Evolutionary conservation across 2,113 vertebrate genomes (phyloP).

Genomic region (Trematomus loennbergii): DNA sequence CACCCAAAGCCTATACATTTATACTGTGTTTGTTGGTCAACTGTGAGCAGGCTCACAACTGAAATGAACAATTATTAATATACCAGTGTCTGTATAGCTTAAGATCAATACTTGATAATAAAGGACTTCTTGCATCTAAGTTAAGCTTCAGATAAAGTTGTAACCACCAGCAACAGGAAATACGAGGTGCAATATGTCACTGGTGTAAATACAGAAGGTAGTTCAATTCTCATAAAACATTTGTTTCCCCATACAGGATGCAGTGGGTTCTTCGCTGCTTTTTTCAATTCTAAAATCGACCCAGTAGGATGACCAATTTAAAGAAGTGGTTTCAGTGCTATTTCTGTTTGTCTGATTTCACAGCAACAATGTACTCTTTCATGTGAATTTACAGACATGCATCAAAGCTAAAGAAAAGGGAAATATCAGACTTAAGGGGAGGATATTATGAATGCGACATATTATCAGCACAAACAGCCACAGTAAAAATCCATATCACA

Average conservation of each 20-base stretch:
- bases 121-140: conserved; percentile 17
- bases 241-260: conserved; percentile 3
- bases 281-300: conserved; percentile 1
- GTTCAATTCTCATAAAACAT: conserved; percentile 6
- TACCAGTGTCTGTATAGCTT: conserved; percentile 14
- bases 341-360: conserved; percentile 11
- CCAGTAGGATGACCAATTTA: conserved; percentile 6
- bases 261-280: conserved; percentile 25
- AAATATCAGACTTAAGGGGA: background rate
- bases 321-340: conserved; percentile 14
- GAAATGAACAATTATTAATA: background rate
- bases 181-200: conserved; percentile 28
- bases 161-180: conserved; percentile 36
- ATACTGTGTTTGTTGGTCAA: conserved; percentile 23
- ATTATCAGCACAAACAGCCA: background rate
- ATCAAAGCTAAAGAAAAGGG: background rate
- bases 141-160: background rate
- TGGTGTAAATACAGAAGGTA: conserved; percentile 36
- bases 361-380: conserved; percentile 36
- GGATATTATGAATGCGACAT: conserved; percentile 2
- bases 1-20: conserved; percentile 44
- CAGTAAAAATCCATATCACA: background rate
- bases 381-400: conserved; percentile 28
- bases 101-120: conserved; percentile 23
- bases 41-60: conserved; percentile 71